phyloP scores from a whole-genome alignment of 2,113 vertebrate species.

The Pyrgilauda ruficollis region DNA sequence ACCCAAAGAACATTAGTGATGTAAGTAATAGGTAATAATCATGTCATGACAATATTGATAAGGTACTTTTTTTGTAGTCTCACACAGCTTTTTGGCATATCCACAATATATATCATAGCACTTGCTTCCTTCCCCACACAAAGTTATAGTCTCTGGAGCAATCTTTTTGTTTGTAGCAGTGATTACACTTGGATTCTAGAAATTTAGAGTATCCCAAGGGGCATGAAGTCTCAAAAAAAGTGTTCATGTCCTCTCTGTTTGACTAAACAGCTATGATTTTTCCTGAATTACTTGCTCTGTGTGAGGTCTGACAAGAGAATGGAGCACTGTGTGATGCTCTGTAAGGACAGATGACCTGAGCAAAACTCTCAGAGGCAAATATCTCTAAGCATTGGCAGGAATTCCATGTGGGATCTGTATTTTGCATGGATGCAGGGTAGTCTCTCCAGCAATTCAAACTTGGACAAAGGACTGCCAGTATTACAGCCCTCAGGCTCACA shows the following conservation, averaged over 20 bases:
- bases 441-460: neutral
- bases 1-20: neutral
- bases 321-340: neutral
- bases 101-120: neutral
- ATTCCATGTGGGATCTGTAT: neutral
- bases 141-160: neutral
- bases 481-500: neutral
- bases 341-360: neutral
- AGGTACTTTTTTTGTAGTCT: neutral
- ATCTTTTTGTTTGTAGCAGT: neutral
- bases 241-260: neutral
- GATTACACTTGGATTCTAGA: neutral
- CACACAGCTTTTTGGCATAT: neutral
- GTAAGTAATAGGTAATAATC: neutral
- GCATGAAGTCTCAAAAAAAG: neutral
- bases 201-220: neutral
- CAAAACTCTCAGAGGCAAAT: neutral
- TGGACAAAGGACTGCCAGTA: neutral
- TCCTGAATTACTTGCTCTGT: neutral
- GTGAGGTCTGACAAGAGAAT: constrained; percentile 21
- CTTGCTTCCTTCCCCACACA: neutral
- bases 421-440: neutral
- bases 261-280: neutral
- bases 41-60: neutral
- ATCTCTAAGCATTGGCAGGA: neutral